Base-by-base conservation (phyloP, 1,140 invertebrate species). In the Dreissena polymorpha region DNA sequence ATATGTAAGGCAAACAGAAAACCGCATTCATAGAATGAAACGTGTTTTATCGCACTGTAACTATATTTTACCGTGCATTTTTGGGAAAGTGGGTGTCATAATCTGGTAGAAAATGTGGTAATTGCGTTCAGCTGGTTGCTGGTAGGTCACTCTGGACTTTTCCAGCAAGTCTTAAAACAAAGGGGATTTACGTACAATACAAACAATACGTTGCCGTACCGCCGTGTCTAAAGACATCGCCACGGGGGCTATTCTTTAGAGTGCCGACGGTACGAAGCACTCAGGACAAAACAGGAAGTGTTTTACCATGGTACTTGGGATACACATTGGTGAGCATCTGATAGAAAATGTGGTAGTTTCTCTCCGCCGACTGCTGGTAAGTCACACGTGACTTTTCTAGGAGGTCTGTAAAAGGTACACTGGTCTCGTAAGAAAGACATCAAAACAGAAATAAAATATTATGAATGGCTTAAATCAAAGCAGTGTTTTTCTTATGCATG, bases 71-170 rank as follows among this genome's bases (percentile, higher is more conserved):
- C 92, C 91, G n/a, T 84, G 74, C 51, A 86, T 57, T 23, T 85
- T 96, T 60, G 95, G 88, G 57, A 99, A 96, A 86, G 96, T 95
- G 85, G 97, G 97, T 90, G 98, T 99, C 65, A 27, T 98, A 92
- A 99, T 96, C 94, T 99, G 99, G 95, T 99, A 99, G 97, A 99
- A 99, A 94, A 99, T 99, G 94, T 99, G 99, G 95, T 99, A 99
- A 88, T 99, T 99, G 94, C 99, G 96, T 94, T 99, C 99, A 89
- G 94, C 90, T 60, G 97, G 92, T 93, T 99, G 98, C 94, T 99
- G 99, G 91, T 98, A 99, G 94, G 99, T 99, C 94, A 99, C 99
- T 97, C 99, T 98, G 94, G 99, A 99, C 94, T 99, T 99, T 94
- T 99, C 99, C 92, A 99, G 95, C 94, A 99, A 95, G 95, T 99